Evolutionary conservation across 2,797 vertebrate species (phyloP).

Genomic region (Mus spretus): DNA sequence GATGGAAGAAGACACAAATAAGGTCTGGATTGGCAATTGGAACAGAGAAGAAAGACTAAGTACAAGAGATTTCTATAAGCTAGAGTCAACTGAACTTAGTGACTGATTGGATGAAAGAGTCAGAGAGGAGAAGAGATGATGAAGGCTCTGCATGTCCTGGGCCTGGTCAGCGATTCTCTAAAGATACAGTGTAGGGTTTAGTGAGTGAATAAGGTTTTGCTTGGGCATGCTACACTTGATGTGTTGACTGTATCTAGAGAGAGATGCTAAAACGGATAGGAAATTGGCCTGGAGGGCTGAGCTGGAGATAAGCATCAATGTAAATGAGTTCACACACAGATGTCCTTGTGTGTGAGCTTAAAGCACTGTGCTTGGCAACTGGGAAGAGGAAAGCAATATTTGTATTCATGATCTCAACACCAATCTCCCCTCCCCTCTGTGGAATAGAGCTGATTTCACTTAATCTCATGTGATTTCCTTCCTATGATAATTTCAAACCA

Average conservation of each 20-base stretch:
- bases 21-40: neutral
- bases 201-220: neutral
- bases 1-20: neutral
- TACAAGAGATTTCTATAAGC: neutral
- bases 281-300: neutral
- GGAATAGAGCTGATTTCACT: slow-evolving; percentile 8
- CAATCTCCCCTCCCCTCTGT: neutral
- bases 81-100: neutral
- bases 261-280: neutral
- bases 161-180: neutral
- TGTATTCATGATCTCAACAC: neutral
- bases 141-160: neutral
- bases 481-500: slow-evolving; percentile 66
- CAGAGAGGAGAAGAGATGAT: neutral
- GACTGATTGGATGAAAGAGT: neutral
- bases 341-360: neutral
- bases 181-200: neutral
- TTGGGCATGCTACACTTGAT: neutral
- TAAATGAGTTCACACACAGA: neutral
- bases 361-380: neutral
- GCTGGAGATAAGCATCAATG: neutral
- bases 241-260: neutral
- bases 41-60: neutral
- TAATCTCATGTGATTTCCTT: slow-evolving; percentile 58
- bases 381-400: neutral